Evolutionary conservation across 2,797 vertebrate species (phyloP), one percentile per base, ranked within the genome.

Genomic region (Sardinella longiceps): DNA sequence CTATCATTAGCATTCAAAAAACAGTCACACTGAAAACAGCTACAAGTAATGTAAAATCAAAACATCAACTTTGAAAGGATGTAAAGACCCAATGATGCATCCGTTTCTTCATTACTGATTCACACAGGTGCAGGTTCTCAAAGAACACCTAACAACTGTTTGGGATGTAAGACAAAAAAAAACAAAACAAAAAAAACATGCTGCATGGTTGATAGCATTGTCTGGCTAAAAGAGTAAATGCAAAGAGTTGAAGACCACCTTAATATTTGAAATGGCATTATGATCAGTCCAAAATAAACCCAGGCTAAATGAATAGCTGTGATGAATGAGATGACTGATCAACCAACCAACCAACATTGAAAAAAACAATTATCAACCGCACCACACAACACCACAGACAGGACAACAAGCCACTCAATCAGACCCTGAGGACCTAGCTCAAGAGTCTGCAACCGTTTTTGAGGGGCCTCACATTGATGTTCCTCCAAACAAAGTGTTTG

Each of bases 1-100:
- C 37, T 9, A 77, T 77, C 37, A 37, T 77, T 77, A 43, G 70
- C 18, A 77, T 77, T 77, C 18, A 43, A 77, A 74, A 74, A 74
- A n/a, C n/a, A n/a, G 66, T 20, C 33, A 77, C 70, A 23, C 15
- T 77, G 4, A 39, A 77, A 77, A 5, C 33, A 77, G 70, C 37
- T 43, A 39, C 18, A 77, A 39, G 43, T 77, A 77, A 77, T 39
- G 5, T 43, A 43, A 77, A 74, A 20, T 23, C 18, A 77, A 77
- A 77, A 43, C 37, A 43, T 77, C 6, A 77, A 39, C 70, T 77
- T 77, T 77, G 18, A 77, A 77, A 77, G 15, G 33, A 77, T 39
- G 7, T 43, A 23, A 18, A 14, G 18, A 77, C 18, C 33, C 37
- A 2, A 77, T 37, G 39, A 77, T 43, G 33, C 20, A 7, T 20